These are phyloP conservation scores for Tenodera sinensis DNA, from an alignment of 2,888 invertebrate species.

Conservation along the genomic window DNA sequence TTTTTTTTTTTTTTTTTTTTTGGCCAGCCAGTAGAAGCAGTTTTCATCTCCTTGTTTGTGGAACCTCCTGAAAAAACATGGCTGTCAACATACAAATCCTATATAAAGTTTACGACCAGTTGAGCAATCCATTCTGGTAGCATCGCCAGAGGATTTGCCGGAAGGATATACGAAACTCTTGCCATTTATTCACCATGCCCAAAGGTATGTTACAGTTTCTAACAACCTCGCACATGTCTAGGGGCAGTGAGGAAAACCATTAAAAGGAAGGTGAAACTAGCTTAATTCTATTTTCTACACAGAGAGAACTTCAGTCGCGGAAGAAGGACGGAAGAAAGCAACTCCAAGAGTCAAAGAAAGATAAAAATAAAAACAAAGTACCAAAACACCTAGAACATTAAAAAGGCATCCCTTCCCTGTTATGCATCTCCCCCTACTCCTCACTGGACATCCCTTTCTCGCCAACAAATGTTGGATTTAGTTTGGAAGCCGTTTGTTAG, in stretches of 20 bases:
- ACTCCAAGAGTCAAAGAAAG: not conserved
- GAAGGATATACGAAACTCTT: not conserved
- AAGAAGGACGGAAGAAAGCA: not conserved
- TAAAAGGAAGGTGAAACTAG: not conserved
- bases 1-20: no score
- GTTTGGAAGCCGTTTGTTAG: constrained; percentile 17
- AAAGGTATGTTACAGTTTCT: not conserved
- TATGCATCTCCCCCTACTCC: not conserved
- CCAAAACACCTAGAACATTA: not conserved
- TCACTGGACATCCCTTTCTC: not conserved
- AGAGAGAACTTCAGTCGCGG: not conserved
- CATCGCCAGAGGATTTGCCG: not conserved
- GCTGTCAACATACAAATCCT: not conserved
- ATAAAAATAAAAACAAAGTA: not conserved
- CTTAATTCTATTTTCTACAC: not conserved
- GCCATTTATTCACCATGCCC: not conserved
- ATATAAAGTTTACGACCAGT: not conserved
- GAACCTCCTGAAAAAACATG: not conserved
- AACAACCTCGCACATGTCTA: not conserved
- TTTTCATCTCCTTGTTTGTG: not conserved
- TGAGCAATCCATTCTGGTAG: not conserved
- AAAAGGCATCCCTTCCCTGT: not conserved
- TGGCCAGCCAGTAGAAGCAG: not conserved
- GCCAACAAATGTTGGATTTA: constrained; percentile 10
- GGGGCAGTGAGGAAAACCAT: not conserved